Evolutionary conservation across 1,140 invertebrate species (phyloP), one percentile per base, ranked within the genome.

Genomic region (Lerema accius): DNA sequence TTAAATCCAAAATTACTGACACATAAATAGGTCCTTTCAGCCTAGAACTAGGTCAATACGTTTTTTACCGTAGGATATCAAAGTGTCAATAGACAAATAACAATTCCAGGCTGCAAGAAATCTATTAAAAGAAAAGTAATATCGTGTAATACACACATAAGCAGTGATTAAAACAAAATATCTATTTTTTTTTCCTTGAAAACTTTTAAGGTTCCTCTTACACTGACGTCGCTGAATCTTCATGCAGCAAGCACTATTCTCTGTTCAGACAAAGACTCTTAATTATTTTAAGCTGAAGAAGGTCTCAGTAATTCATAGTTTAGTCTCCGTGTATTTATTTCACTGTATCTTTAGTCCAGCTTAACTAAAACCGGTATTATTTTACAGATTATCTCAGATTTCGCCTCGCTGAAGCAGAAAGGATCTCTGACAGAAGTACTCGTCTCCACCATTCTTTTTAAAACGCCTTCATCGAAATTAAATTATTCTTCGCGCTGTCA

Each of bases 221-320:
- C 67, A 67, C 63, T 60, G 66, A 68, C 62, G 67, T 63, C 66
- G 67, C 69, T 73, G 61, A 66, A 49, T 48, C 66, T 63, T 63
- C 67, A 65, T 69, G 66, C 63, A 71, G 59, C 63, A 71, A 67
- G 66, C 67, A 74, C 62, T 69, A 53, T 69, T 65, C 69, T 66
- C 73, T 73, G 67, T 62, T 63, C 60, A 60, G 67, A 86, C 82
- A 86, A 89, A 86, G 84, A 86, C 78, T 82, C 79, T 84, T 86
- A 89, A 89, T 88, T 87, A 85, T 85, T 89, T 87, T 80, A 85
- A 85, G 77, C 78, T 72, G 65, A 80, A 78, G 70, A 67, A 81
- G 77, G 74, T 82, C 70, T 58, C 65, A 65, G 78, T 82, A 82
- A 86, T 86, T 86, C 78, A 77, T 82, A 82, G 74, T 80, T 82